Evolutionary conservation across 2,113 vertebrate species (phyloP).

Genomic region (Microcebus griseorufus): DNA sequence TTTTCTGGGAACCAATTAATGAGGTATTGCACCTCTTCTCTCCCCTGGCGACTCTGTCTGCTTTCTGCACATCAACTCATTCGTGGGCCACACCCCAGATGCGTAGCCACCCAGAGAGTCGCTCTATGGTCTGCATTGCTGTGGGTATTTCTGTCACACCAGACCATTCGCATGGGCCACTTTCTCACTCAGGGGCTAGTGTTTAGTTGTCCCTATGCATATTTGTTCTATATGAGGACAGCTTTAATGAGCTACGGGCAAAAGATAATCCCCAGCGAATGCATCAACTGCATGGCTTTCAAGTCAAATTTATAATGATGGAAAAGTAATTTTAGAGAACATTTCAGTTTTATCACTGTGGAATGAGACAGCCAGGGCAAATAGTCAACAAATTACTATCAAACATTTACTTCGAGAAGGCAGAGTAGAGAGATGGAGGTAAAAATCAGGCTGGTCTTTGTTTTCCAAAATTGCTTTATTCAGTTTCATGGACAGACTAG

Average conservation of each 20-base stretch:
- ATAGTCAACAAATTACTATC: background rate
- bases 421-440: background rate
- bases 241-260: conserved; percentile 40
- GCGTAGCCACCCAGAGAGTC: background rate
- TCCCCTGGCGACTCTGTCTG: background rate
- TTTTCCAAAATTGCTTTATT: background rate
- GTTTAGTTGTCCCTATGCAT: background rate
- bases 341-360: conserved; percentile 20
- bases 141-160: background rate
- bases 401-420: background rate
- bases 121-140: background rate
- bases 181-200: background rate
- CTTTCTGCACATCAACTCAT: background rate
- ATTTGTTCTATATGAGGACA: background rate
- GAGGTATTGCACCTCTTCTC: background rate
- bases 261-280: conserved; percentile 52
- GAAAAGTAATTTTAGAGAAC: conserved; percentile 60
- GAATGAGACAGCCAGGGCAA: conserved; percentile 11
- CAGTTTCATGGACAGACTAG: background rate
- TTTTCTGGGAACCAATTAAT: background rate
- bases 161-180: background rate
- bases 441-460: background rate
- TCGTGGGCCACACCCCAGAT: background rate
- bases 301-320: conserved; percentile 62
- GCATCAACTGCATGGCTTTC: conserved; percentile 36